phyloP scores from a whole-genome alignment of 2,113 vertebrate genomes.

The Argyrosomus japonicus region DNA sequence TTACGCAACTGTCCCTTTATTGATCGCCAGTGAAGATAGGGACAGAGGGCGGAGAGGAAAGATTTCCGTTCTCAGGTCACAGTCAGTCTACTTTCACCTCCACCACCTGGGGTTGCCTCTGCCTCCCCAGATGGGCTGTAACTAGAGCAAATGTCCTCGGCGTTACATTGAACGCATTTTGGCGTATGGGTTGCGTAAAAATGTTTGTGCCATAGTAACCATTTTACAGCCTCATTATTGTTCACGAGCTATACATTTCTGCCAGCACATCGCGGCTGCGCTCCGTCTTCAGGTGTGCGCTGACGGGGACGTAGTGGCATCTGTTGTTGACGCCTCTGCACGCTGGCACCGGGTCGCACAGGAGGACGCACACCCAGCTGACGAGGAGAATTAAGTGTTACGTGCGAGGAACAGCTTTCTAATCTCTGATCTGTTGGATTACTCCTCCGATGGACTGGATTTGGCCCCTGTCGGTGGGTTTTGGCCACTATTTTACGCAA shows the following conservation, averaged over 20 bases:
- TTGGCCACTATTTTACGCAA: slow-evolving; percentile 52
- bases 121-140: neutral
- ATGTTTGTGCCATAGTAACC: neutral
- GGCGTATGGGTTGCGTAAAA: neutral
- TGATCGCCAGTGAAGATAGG: slow-evolving; percentile 20
- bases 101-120: slow-evolving; percentile 9
- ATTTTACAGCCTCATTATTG: neutral
- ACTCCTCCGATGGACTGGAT: slow-evolving; percentile 51
- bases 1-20: slow-evolving; percentile 31
- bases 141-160: neutral
- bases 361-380: slow-evolving; percentile 44
- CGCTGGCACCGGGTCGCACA: slow-evolving; percentile 25
- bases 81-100: slow-evolving; percentile 39
- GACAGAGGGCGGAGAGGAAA: slow-evolving; percentile 22
- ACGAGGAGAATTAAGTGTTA: slow-evolving; percentile 66
- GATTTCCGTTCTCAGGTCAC: slow-evolving; percentile 56
- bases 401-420: slow-evolving; percentile 64
- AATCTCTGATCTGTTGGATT: slow-evolving; percentile 79
- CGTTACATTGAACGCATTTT: neutral
- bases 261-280: neutral
- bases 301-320: neutral
- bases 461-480: slow-evolving; percentile 11
- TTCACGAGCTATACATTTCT: neutral
- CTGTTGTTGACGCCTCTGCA: slow-evolving; percentile 57
- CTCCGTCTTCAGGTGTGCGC: slow-evolving; percentile 42